These are phyloP conservation scores for Bombyx mori DNA, from an alignment of 1,140 invertebrate species.

Conservation along the genomic window ASM3026992v2 NC_085117.1:11258501-11259000, in stretches of 20 bases:
- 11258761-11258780: slow-evolving; percentile 30
- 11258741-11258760: slow-evolving; percentile 45
- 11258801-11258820: neutral
- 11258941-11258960: slow-evolving; percentile 43
- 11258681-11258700: slow-evolving; percentile 48
- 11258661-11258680: slow-evolving; percentile 65
- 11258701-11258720: slow-evolving; percentile 52
- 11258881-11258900: slow-evolving; percentile 35
- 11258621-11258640: slow-evolving; percentile 65
- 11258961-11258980: slow-evolving; percentile 51
- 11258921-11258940: slow-evolving; percentile 59
- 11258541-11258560: slow-evolving; percentile 64
- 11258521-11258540: slow-evolving; percentile 61
- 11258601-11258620: slow-evolving; percentile 63
- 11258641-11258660: slow-evolving; percentile 68
- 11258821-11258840: slow-evolving; percentile 1
- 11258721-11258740: slow-evolving; percentile 19
- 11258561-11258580: slow-evolving; percentile 60
- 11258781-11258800: neutral
- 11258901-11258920: slow-evolving; percentile 37
- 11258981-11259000: slow-evolving; percentile 33
- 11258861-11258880: slow-evolving; percentile 40
- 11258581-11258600: slow-evolving; percentile 55
- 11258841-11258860: slow-evolving; percentile 2
- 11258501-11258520: slow-evolving; percentile 65